Conservation (phyloP, 23 tunicate genomes). For the Botrylloides violaceus region DNA sequence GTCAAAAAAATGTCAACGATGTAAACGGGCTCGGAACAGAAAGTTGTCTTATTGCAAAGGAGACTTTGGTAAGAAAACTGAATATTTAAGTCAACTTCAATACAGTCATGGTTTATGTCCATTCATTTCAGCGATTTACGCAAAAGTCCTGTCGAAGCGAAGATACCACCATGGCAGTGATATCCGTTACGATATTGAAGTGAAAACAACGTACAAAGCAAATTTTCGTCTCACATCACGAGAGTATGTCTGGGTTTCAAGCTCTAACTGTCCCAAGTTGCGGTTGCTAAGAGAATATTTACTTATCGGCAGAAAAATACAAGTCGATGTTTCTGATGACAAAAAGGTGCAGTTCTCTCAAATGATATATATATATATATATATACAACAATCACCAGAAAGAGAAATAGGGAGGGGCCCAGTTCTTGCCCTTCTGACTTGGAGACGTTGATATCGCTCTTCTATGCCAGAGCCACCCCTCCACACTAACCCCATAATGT, state of each 20-base stretch:
- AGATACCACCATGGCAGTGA: conserved; percentile 48
- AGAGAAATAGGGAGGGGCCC: no score
- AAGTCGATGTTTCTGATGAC: conserved; percentile 31
- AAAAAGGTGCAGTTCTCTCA: no score
- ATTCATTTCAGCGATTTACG: conserved; percentile 54
- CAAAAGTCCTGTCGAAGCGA: conserved; percentile 48
- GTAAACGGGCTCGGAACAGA: conserved; percentile 50
- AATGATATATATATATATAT: no score
- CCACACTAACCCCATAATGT: no score
- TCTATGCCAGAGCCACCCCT: no score
- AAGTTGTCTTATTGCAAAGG: conserved; percentile 64
- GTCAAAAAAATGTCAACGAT: conserved; percentile 40
- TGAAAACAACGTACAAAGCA: conserved; percentile 49
- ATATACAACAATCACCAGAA: no score
- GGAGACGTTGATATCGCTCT: no score
- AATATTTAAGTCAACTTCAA: not conserved
- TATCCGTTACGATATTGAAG: conserved; percentile 56
- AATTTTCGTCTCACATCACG: conserved; percentile 51
- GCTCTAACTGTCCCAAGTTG: conserved; percentile 76
- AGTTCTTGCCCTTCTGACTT: no score
- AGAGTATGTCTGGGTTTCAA: conserved; percentile 83
- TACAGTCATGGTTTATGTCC: not conserved
- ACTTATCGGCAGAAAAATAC: conserved; percentile 74
- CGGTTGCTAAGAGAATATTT: conserved; percentile 64
- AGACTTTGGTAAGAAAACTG: conserved; percentile 58